These are phyloP conservation scores for Antechinus stuartii DNA, from an alignment of 2,113 vertebrate species.

Conservation along the genomic window DNA sequence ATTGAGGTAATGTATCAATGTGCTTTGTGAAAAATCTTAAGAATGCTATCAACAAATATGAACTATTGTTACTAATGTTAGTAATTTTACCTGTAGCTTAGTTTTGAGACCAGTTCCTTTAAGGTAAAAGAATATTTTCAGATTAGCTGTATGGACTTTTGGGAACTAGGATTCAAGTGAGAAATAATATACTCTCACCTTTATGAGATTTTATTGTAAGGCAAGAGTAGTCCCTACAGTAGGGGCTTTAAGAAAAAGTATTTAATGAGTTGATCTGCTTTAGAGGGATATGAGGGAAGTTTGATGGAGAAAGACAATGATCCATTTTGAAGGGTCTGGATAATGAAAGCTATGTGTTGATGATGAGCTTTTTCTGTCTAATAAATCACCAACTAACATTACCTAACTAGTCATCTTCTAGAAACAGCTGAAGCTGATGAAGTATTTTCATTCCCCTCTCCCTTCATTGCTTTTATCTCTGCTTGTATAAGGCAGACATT, in stretches of 20 bases:
- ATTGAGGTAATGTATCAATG: background rate
- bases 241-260: background rate
- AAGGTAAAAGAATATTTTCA: background rate
- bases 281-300: background rate
- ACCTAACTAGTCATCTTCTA: background rate
- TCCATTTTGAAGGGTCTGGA: background rate
- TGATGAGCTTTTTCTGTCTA: background rate
- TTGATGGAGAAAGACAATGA: background rate
- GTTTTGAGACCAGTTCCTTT: background rate
- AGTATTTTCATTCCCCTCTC: background rate
- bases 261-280: background rate
- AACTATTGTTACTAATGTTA: background rate
- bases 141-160: background rate
- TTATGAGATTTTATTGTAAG: background rate
- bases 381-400: background rate
- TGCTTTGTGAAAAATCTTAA: background rate
- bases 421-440: background rate
- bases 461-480: background rate
- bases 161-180: background rate
- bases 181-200: background rate
- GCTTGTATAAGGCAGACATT: background rate
- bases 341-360: background rate
- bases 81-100: background rate
- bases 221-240: background rate
- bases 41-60: background rate